These are phyloP conservation scores for Onychostruthus taczanowskii DNA, from an alignment of 2,113 vertebrate species.

Conservation along the genomic window DNA sequence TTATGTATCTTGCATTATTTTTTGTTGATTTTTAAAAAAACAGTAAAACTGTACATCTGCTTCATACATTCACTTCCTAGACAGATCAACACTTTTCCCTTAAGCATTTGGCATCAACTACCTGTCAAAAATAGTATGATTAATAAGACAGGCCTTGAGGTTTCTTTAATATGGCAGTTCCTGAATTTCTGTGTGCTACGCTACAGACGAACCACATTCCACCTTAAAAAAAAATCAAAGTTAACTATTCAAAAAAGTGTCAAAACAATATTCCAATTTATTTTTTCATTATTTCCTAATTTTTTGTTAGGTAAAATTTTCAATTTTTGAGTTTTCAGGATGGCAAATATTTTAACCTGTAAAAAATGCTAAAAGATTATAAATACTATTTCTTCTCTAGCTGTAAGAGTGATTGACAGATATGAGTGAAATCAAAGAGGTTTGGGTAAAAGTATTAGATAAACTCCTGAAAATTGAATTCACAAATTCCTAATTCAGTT, in stretches of 20 bases:
- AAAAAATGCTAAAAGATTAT: background rate
- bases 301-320: background rate
- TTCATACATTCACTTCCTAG: background rate
- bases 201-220: background rate
- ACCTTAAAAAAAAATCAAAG: background rate
- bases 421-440: background rate
- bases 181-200: background rate
- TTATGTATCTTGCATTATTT: background rate
- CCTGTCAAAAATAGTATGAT: background rate
- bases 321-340: background rate
- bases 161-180: background rate
- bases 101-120: background rate
- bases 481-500: background rate
- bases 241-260: background rate
- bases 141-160: background rate
- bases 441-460: background rate
- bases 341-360: background rate
- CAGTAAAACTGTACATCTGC: background rate
- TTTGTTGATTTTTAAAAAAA: background rate
- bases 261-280: background rate
- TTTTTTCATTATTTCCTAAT: background rate
- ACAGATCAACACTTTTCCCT: background rate
- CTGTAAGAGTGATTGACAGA: background rate
- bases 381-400: background rate
- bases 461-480: background rate